Evolutionary conservation across 1,140 invertebrate species (phyloP), one percentile per base, ranked within the genome.

Genomic region (Drosophila lacertosa): DNA sequence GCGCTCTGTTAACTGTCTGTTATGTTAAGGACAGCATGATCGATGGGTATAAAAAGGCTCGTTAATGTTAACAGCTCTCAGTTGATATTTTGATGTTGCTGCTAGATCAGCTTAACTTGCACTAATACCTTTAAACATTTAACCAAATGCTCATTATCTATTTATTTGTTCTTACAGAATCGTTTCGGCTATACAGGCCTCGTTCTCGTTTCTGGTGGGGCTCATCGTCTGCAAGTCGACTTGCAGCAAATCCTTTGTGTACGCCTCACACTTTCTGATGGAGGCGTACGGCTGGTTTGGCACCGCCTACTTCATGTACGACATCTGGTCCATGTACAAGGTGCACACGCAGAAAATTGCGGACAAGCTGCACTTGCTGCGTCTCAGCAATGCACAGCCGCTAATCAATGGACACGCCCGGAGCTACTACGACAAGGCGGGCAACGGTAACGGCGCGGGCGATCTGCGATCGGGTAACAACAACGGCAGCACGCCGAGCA

Each of bases 221-320:
- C 89, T 92, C 11, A 92, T 94, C 13, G 93, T 95, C 32, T 94
- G 93, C 77, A 91, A 92, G 18, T 94, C 94, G 77, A 95, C 94
- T 4, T 95, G 94, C 90, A 92, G 92, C 50, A 90, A 93, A 35
- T 93, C 94, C 78, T 93, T 95, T 42, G 90, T 95, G 40, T 92
- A 92, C 33, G 92, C 94, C 4, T 94, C 93, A 2, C 94, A 95
- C 91, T 95, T 94, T 84, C 92, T 95, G 67, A 95, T 94, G 15
- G 94, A 96, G 82, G 93, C 93, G 0, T 96, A 96, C 91, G 94
- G 95, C 0, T 95, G 94, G 94, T 96, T 96, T 89, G 95, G 94
- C 3, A 93, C 95, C 26, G 94, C 95, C 1, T 96, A 96, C 89
- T 96, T 96, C 83, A 93, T 95, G 88, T 95, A 95, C 77, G 95